These are phyloP conservation scores for Galerucella nymphaeae DNA, from an alignment of 2,888 invertebrate species.

Conservation along the genomic window DNA sequence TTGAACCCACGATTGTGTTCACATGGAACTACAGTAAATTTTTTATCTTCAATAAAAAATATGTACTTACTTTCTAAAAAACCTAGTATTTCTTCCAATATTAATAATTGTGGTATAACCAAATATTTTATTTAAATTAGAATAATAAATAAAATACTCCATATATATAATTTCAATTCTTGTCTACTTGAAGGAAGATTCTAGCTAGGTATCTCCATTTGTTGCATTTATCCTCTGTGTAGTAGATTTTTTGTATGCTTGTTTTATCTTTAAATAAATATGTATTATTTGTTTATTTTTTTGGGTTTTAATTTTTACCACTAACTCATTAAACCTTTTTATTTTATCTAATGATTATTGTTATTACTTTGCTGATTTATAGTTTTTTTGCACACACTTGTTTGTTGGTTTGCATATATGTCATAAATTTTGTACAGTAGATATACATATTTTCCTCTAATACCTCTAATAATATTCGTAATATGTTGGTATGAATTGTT, in stretches of 20 bases:
- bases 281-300: conserved; percentile 23
- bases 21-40: no score
- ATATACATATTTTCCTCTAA: not conserved
- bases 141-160: no score
- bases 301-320: conserved; percentile 29
- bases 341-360: not conserved
- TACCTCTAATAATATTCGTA: no score
- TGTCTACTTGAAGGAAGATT: not conserved
- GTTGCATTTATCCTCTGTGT: conserved; percentile 15
- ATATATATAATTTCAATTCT: no score
- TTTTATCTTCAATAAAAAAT: no score
- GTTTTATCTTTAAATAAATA: conserved; percentile 29
- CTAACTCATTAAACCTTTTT: conserved; percentile 11
- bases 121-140: no score
- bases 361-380: not conserved
- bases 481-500: no score
- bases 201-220: not conserved
- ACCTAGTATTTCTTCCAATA: no score
- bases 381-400: not conserved
- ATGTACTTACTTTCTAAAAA: no score
- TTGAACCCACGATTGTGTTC: no score
- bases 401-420: not conserved
- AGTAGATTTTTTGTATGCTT: conserved; percentile 24
- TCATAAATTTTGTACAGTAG: not conserved
- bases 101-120: no score